phyloP scores from a whole-genome alignment of 2,888 invertebrate genomes.

The Exephanes ischioxanthus region DNA sequence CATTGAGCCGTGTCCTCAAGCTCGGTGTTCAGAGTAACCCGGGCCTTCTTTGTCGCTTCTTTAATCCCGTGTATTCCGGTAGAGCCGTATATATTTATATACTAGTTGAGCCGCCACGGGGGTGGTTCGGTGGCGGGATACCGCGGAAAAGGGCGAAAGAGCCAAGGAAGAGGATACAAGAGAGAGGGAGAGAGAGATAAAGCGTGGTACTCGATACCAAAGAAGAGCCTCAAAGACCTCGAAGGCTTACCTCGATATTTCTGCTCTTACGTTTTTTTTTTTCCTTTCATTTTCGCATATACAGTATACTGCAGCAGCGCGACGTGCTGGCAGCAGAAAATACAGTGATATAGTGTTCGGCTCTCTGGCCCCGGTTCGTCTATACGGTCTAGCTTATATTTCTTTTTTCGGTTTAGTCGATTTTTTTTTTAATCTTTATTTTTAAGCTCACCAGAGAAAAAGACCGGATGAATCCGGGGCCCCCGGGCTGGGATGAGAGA shows the following conservation, averaged over 20 bases:
- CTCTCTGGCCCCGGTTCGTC: background rate
- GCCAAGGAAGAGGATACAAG: conserved; percentile 36
- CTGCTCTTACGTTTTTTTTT: conserved; percentile 39
- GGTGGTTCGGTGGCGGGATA: background rate
- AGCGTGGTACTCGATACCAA: conserved; percentile 56
- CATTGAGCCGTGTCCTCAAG: conserved; percentile 35
- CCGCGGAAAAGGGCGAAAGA: conserved; percentile 26
- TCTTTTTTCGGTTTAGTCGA: conserved; percentile 36
- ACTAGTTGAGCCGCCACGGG: conserved; percentile 26
- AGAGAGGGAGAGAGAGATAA: conserved; percentile 21
- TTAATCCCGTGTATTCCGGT: conserved; percentile 68
- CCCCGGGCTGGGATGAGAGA: conserved; percentile 15
- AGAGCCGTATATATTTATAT: conserved; percentile 64
- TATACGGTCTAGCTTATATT: conserved; percentile 4
- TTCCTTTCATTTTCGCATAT: conserved; percentile 1
- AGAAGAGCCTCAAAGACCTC: conserved; percentile 64
- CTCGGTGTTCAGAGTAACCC: conserved; percentile 12
- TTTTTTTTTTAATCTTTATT: conserved; percentile 24
- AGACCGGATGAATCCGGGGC: background rate
- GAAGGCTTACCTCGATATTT: conserved; percentile 62
- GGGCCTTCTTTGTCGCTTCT: conserved; percentile 69
- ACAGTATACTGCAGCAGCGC: background rate
- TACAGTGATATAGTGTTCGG: conserved; percentile 9
- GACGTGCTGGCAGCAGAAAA: conserved; percentile 22
- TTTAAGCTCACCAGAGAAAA: background rate